Base-by-base conservation (phyloP, 2,888 invertebrate species). In the Exocentrus adspersus region DNA sequence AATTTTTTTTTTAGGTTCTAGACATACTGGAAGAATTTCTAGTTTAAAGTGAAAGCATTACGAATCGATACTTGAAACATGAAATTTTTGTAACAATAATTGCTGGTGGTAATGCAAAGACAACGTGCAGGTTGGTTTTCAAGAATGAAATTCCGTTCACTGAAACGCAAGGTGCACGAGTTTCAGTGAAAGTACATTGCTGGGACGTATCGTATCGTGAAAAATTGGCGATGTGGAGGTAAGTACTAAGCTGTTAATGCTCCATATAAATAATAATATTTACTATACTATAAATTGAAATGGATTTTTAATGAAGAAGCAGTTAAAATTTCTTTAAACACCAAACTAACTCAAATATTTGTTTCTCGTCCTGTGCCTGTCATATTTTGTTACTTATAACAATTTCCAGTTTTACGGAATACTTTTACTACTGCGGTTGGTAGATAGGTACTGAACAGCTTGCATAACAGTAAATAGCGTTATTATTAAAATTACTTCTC, bases 341-440 rank as follows among this genome's bases (percentile, higher is more conserved):
- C n/a, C n/a, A n/a, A n/a, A n/a, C n/a, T n/a, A n/a, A n/a, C n/a
- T n/a, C n/a, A n/a, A n/a, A n/a, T n/a, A n/a, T n/a, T n/a, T n/a
- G n/a, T n/a, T n/a, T n/a, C n/a, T n/a, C n/a, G n/a, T n/a, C n/a
- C n/a, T n/a, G n/a, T n/a, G n/a, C n/a, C n/a, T n/a, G n/a, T n/a
- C n/a, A n/a, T n/a, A n/a, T n/a, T n/a, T n/a, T n/a, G n/a, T n/a
- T n/a, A n/a, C n/a, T n/a, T n/a, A n/a, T n/a, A n/a, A n/a, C n/a
- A n/a, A n/a, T n/a, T 20, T 19, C 12, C 45, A 45, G 28, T 41
- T 53, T 19, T 20, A 53, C 12, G 12, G 53, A 41, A 41, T 54
- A 54, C 54, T 54, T 54, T 54, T 54, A 54, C 54, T 28, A 24
- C 14, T 54, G 54, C 54, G 54, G 54, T 54, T 54, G n/a, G n/a